These are phyloP conservation scores for Poeciliopsis retropinna DNA, from an alignment of 2,113 vertebrate species.

Conservation along the genomic window DNA sequence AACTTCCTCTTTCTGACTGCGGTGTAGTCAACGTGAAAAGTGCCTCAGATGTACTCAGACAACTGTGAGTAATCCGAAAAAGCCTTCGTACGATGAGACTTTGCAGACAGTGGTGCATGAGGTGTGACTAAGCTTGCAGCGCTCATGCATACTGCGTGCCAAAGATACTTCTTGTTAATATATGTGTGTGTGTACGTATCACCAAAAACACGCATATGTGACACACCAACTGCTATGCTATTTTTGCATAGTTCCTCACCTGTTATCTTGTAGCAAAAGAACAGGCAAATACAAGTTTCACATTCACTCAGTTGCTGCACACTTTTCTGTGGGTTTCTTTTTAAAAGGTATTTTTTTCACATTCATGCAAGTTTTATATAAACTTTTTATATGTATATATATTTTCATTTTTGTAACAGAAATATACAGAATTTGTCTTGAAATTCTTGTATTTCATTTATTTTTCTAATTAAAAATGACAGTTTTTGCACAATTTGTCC, in stretches of 20 bases:
- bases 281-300: slow-evolving; percentile 7
- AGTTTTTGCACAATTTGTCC: slow-evolving; percentile 1
- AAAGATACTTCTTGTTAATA: slow-evolving; percentile 35
- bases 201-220: slow-evolving; percentile 53
- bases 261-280: slow-evolving; percentile 36
- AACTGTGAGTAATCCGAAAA: slow-evolving; percentile 60
- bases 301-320: slow-evolving; percentile 27
- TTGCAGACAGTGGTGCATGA: slow-evolving; percentile 54
- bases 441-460: slow-evolving; percentile 31
- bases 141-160: slow-evolving; percentile 52
- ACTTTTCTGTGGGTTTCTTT: slow-evolving; percentile 37
- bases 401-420: slow-evolving; percentile 81
- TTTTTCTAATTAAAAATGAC: slow-evolving; percentile 19
- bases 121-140: slow-evolving; percentile 69
- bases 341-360: slow-evolving; percentile 24
- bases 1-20: slow-evolving; percentile 64
- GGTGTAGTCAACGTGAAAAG: slow-evolving; percentile 62
- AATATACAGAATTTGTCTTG: slow-evolving; percentile 70
- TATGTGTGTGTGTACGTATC: slow-evolving; percentile 18
- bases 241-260: slow-evolving; percentile 50
- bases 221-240: slow-evolving; percentile 24
- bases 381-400: slow-evolving; percentile 53
- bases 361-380: slow-evolving; percentile 55
- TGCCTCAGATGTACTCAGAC: slow-evolving; percentile 56
- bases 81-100: slow-evolving; percentile 50